A percentile compares a stretch with the other conserved stretches of the same genome.
Evolutionary conservation across 2,888 invertebrate species (phyloP).

Genomic region (Melanotus villosus): DNA sequence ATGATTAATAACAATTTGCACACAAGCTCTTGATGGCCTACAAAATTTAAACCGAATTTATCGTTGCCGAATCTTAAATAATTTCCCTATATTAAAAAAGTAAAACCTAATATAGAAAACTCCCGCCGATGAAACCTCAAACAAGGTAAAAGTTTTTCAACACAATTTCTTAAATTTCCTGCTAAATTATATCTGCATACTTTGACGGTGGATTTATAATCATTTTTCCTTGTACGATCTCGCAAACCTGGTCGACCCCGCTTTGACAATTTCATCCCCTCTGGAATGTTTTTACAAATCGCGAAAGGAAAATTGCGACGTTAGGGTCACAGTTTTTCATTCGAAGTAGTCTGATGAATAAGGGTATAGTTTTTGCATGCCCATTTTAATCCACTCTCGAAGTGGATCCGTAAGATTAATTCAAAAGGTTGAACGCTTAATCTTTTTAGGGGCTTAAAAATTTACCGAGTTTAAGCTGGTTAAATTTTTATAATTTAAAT

Average conservation of each 20-base stretch:
- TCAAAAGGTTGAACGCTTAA: not conserved
- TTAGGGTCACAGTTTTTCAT: conserved; percentile 1
- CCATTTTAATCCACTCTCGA: not conserved
- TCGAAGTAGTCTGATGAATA: conserved; percentile 1
- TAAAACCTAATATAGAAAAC: conserved; percentile 8
- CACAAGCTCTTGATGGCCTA: too few species aligned
- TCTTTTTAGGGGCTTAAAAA: not conserved
- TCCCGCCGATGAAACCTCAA: too few species aligned
- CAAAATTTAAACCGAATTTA: too few species aligned
- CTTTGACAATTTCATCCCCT: conserved; percentile 17
- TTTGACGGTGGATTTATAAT: conserved; percentile 6
- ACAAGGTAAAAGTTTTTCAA: too few species aligned
- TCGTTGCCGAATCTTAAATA: too few species aligned
- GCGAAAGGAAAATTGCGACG: conserved; percentile 6
- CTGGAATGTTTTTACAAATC: conserved; percentile 21
- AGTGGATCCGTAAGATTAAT: not conserved
- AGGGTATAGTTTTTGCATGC: not conserved
- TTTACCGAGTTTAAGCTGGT: too few species aligned
- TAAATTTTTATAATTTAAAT: too few species aligned
- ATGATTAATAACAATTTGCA: too few species aligned
- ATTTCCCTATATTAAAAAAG: conserved; percentile 11
- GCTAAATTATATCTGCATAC: not conserved
- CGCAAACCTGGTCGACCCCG: not conserved
- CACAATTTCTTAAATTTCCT: not conserved
- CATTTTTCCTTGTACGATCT: conserved; percentile 11